Conservation (phyloP, 2,797 vertebrate species). For the Enteromius mattozi region DNA sequence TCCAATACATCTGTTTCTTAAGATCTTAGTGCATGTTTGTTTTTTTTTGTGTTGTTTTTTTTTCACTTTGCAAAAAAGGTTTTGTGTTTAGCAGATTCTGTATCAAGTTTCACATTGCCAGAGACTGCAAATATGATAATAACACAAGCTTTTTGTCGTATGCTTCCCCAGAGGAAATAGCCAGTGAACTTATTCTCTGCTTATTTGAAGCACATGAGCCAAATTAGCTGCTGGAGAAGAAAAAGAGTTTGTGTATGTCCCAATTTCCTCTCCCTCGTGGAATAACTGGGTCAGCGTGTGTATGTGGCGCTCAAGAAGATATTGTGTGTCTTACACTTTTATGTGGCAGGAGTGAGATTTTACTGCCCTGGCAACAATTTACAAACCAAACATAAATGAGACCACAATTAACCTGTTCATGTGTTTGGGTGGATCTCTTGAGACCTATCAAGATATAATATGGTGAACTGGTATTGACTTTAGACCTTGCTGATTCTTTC, state of each 20-base stretch:
- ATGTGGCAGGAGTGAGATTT: not conserved
- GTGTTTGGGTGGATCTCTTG: not conserved
- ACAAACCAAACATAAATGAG: constrained; percentile 10
- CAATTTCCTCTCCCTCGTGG: constrained; percentile 11
- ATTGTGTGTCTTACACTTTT: constrained; percentile 4
- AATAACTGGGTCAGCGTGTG: constrained; percentile 26
- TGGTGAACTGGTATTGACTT: not conserved
- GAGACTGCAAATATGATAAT: constrained; percentile 28
- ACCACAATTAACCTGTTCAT: constrained; percentile 10
- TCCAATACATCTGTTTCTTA: not conserved
- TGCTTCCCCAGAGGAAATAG: constrained; percentile 50
- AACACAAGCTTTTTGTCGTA: constrained; percentile 51
- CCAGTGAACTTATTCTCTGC: constrained; percentile 43
- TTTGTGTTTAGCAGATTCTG: not conserved
- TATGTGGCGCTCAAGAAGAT: not conserved
- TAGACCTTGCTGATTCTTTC: constrained; percentile 49
- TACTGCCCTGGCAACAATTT: not conserved
- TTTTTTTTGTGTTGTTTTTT: not conserved
- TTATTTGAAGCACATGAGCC: constrained; percentile 64
- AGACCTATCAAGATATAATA: not conserved
- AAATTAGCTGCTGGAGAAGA: constrained; percentile 54
- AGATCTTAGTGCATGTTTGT: not conserved
- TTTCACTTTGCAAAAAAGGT: not conserved
- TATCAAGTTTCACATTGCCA: not conserved
- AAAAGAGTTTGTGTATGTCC: constrained; percentile 53